Evolutionary conservation across 2,888 invertebrate genomes (phyloP).

Genomic region (Netelia melanura): DNA sequence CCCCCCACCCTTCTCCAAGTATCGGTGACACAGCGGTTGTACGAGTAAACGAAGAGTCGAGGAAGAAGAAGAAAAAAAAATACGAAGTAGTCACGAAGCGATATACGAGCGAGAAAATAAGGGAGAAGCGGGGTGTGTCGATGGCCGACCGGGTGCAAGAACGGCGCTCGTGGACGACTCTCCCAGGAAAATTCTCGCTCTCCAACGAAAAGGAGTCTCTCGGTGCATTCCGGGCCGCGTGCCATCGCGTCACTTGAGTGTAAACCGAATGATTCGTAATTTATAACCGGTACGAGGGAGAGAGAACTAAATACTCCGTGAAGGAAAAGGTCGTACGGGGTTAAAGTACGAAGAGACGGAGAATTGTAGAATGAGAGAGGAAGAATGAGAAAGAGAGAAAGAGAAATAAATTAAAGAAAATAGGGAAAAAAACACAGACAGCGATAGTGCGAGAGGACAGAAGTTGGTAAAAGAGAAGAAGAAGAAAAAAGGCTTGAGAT

Average conservation of each 20-base stretch:
- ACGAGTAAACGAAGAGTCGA: neutral
- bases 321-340: slow-evolving; percentile 42
- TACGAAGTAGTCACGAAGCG: neutral
- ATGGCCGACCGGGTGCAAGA: slow-evolving; percentile 28
- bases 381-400: slow-evolving; percentile 35
- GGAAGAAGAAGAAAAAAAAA: neutral
- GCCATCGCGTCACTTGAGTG: slow-evolving; percentile 78
- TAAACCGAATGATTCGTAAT: slow-evolving; percentile 82
- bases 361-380: slow-evolving; percentile 21
- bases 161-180: neutral
- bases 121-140: slow-evolving; percentile 8
- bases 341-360: slow-evolving; percentile 46
- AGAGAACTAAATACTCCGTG: slow-evolving; percentile 73
- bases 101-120: slow-evolving; percentile 19
- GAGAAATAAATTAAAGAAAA: slow-evolving; percentile 10
- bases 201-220: slow-evolving; percentile 17
- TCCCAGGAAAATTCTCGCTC: neutral
- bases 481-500: slow-evolving; percentile 4
- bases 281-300: slow-evolving; percentile 78
- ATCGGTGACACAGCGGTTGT: neutral
- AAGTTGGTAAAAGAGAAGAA: slow-evolving; percentile 8
- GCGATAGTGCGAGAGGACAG: slow-evolving; percentile 25
- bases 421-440: neutral
- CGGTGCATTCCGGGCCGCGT: slow-evolving; percentile 73
- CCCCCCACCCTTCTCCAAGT: neutral